These are phyloP conservation scores for Sabellastarte sp. DNA, from an alignment of 2,888 invertebrate species.

Conservation along the genomic window DNA sequence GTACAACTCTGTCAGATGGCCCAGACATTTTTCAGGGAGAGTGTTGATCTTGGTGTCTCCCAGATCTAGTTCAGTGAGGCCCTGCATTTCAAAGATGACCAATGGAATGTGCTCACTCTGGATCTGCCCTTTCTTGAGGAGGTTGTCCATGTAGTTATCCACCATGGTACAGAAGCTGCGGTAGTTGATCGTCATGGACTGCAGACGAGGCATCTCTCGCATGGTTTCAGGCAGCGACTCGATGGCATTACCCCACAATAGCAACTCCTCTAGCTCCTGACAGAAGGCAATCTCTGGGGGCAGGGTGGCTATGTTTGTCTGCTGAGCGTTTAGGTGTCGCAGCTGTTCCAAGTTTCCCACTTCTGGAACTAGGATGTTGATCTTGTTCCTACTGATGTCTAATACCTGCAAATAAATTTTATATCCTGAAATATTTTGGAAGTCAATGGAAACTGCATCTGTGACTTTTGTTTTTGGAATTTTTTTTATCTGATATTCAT, in stretches of 20 bases:
- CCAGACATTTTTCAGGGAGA: slow-evolving; percentile 37
- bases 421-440: no score
- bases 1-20: slow-evolving; percentile 45
- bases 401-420: slow-evolving; percentile 16
- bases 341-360: slow-evolving; percentile 50
- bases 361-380: slow-evolving; percentile 47
- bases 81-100: slow-evolving; percentile 56
- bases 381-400: slow-evolving; percentile 55
- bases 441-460: neutral
- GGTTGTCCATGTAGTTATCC: slow-evolving; percentile 53
- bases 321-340: slow-evolving; percentile 50
- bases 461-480: neutral
- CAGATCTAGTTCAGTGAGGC: slow-evolving; percentile 50
- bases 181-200: slow-evolving; percentile 49
- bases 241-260: slow-evolving; percentile 57
- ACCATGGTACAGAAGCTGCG: slow-evolving; percentile 47
- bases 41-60: slow-evolving; percentile 56
- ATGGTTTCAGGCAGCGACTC: slow-evolving; percentile 57
- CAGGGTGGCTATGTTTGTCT: slow-evolving; percentile 54
- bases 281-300: slow-evolving; percentile 59
- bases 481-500: no score
- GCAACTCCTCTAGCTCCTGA: slow-evolving; percentile 54
- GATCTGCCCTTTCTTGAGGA: slow-evolving; percentile 55
- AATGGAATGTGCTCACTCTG: slow-evolving; percentile 57
- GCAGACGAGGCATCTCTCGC: slow-evolving; percentile 50